Evolutionary conservation across 2,113 vertebrate genomes (phyloP), one percentile per base, ranked within the genome.

Genomic region (Sander vitreus): DNA sequence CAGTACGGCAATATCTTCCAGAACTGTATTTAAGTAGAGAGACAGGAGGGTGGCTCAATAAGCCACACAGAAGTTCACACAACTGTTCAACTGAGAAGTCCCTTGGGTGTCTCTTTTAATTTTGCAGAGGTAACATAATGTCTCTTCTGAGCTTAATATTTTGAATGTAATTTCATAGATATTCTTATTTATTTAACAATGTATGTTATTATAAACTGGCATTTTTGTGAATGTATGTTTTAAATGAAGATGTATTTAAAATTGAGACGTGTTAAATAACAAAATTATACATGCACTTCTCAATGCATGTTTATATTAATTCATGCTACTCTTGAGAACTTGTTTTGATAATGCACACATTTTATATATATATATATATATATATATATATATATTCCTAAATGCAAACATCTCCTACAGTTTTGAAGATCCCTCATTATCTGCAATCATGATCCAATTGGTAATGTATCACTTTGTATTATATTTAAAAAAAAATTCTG

Each of bases 371-470:
- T n/a, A n/a, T n/a, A n/a, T n/a, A n/a, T n/a, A n/a, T n/a, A n/a
- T n/a, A n/a, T n/a, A n/a, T n/a, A n/a, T n/a, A 25, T 25, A 25
- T 14, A 0, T 27, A 13, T 47, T 64, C 3, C 69, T 39, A 0
- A 69, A 53, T 25, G 4, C 8, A 39, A 39, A 39, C 73, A 16
- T 75, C 7, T 21, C 14, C 11, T 16, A 15, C 48, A 81, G 74
- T 27, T 51, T 39, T 19, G 1, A 64, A 13, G 15, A 9, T n/a
- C n/a, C 33, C 36, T 9, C n/a, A 1, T 59, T 54, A 6, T 33
- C 67, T 43, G 58, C 58, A 63, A 39, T 18, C 69, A 88, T 89
- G 85, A 81, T 70, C 4, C 62, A 36, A 78, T 0, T 87, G 86
- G 84, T 90, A 85, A 80, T 8, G n/a, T 30, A 58, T 62, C 3